Percentiles rank a stretch among this genome's conserved stretches.
Evolutionary conservation across 2,113 vertebrate species (phyloP).

Genomic region (Raphicerus campestris): DNA sequence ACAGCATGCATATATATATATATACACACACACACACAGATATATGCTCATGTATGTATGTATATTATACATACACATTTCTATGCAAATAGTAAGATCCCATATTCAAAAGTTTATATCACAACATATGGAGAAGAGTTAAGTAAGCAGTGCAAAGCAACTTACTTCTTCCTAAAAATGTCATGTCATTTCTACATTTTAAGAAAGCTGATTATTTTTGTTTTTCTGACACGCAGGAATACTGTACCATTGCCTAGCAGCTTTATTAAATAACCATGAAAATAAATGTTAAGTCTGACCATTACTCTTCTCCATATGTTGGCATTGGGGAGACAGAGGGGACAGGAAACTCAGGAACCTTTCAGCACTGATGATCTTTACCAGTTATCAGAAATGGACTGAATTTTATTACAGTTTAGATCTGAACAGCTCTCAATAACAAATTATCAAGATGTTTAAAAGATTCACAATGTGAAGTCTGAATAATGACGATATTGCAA

Average conservation of each 20-base stretch:
- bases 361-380: slow-evolving; percentile 76
- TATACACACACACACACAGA: slow-evolving; percentile 22
- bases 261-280: slow-evolving; percentile 57
- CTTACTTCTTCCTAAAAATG: slow-evolving; percentile 49
- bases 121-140: slow-evolving; percentile 80
- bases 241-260: slow-evolving; percentile 54
- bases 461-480: slow-evolving; percentile 74
- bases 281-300: slow-evolving; percentile 69
- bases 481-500: slow-evolving; percentile 78
- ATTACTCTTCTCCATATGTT: slow-evolving; percentile 79
- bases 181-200: slow-evolving; percentile 67
- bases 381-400: slow-evolving; percentile 65
- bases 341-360: slow-evolving; percentile 71
- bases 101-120: slow-evolving; percentile 74
- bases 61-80: slow-evolving; percentile 74
- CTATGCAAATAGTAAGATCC: slow-evolving; percentile 77
- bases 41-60: slow-evolving; percentile 64
- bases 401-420: slow-evolving; percentile 71
- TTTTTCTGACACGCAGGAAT: slow-evolving; percentile 57
- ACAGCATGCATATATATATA: slow-evolving; percentile 73
- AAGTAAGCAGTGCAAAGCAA: slow-evolving; percentile 68
- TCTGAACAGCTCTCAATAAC: slow-evolving; percentile 74
- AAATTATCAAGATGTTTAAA: slow-evolving; percentile 75
- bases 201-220: slow-evolving; percentile 61
- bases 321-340: slow-evolving; percentile 44